A percentile compares a stretch with the other conserved stretches of the same genome.
Conservation (phyloP, 2,113 vertebrate species). For the Pyxicephalus adspersus region DNA sequence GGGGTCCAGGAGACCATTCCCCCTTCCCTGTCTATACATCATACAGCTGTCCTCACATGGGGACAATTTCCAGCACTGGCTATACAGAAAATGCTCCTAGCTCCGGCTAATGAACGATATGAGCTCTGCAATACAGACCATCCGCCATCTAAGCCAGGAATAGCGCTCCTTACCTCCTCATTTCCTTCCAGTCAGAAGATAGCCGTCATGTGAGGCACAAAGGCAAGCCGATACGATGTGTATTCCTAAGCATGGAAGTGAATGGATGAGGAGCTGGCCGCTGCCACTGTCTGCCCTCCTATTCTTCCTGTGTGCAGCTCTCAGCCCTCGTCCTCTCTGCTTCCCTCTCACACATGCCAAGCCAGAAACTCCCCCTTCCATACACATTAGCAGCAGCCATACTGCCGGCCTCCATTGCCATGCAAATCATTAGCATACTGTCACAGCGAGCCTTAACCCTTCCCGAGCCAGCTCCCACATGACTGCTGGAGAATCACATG, state of each 20-base stretch:
- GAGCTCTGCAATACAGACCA: no score
- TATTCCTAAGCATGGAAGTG: slow-evolving; percentile 32
- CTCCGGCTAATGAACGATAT: background rate
- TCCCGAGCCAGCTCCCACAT: no score
- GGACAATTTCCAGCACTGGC: no score
- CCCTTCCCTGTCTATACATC: no score
- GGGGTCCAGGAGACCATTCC: background rate
- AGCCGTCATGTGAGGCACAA: slow-evolving; percentile 36
- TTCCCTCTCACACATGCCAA: slow-evolving; percentile 43
- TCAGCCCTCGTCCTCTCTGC: background rate
- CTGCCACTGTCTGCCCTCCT: slow-evolving; percentile 1
- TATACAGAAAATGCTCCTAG: no score
- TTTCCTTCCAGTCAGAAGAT: background rate
- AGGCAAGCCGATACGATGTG: background rate
- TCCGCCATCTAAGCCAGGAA: no score
- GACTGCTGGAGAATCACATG: background rate
- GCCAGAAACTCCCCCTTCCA: slow-evolving; percentile 35
- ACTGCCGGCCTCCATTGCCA: slow-evolving; percentile 63
- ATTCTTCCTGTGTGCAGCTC: background rate
- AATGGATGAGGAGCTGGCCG: no score
- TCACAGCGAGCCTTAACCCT: slow-evolving; percentile 64
- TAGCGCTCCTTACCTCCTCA: slow-evolving; percentile 12
- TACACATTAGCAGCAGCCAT: slow-evolving; percentile 48
- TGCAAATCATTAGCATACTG: slow-evolving; percentile 70
- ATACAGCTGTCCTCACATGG: no score